Conservation (phyloP, 2,113 vertebrate genomes). For the Indri indri region DNA sequence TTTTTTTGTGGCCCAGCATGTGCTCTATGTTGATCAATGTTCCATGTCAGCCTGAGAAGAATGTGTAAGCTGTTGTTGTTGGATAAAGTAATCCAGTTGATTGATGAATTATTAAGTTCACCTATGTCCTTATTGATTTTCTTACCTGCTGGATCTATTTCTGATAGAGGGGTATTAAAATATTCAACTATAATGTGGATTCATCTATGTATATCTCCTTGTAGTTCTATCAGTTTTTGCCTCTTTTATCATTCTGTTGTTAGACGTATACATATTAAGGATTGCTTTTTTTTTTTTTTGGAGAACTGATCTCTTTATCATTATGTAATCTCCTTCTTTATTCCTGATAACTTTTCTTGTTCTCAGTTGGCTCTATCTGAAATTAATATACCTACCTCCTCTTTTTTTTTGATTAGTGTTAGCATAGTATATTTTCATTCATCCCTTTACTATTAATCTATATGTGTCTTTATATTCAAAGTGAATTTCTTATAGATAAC, state of each 20-base stretch:
- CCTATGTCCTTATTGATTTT: not conserved
- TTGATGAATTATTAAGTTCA: not conserved
- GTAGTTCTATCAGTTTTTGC: not conserved
- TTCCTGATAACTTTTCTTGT: not conserved
- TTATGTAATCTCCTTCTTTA: not conserved
- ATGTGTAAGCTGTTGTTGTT: not conserved
- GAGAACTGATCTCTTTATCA: not conserved
- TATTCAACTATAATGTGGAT: not conserved
- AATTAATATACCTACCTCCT: not conserved
- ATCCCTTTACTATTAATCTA: not conserved
- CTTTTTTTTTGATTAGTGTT: not conserved
- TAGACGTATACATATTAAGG: not conserved
- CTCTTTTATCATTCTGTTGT: not conserved
- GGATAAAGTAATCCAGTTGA: not conserved
- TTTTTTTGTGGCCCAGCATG: not conserved
- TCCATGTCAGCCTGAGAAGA: not conserved
- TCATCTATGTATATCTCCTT: not conserved
- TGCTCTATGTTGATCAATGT: not conserved
- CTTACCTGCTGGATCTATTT: not conserved
- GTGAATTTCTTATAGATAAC: no score
- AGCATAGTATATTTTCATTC: not conserved
- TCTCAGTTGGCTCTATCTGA: not conserved
- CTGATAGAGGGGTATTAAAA: not conserved
- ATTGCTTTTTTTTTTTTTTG: not conserved
- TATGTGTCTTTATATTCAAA: not conserved